These are phyloP conservation scores for Perca fluviatilis DNA, from an alignment of 2,113 vertebrate species.

Conservation along the genomic window DNA sequence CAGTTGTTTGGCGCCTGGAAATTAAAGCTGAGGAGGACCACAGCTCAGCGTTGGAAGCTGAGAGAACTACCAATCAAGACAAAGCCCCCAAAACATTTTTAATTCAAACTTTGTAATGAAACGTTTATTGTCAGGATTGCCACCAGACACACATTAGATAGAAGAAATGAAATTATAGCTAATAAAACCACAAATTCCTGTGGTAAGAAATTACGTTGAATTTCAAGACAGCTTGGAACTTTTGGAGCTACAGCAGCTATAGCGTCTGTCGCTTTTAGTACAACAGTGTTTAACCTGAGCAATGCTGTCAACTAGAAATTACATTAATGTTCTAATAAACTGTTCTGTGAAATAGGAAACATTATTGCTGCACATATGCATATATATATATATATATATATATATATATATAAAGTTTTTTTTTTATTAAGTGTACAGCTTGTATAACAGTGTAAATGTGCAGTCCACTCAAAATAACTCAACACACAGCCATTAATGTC, in stretches of 20 bases:
- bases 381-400: too few species aligned
- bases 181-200: slow-evolving; percentile 11
- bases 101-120: slow-evolving; percentile 20
- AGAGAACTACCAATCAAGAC: slow-evolving; percentile 1
- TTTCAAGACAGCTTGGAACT: not conserved
- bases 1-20: not conserved
- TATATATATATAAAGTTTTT: too few species aligned
- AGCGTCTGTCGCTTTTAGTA: not conserved
- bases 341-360: too few species aligned
- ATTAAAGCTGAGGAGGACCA: slow-evolving; percentile 1
- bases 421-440: too few species aligned
- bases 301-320: slow-evolving; percentile 2
- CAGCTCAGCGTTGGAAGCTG: not conserved
- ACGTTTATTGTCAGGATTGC: not conserved
- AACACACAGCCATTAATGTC: too few species aligned
- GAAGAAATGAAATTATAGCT: slow-evolving; percentile 13
- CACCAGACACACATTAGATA: slow-evolving; percentile 19
- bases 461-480: too few species aligned
- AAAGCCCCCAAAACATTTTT: not conserved
- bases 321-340: not conserved
- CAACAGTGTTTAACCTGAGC: not conserved
- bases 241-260: not conserved
- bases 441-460: too few species aligned
- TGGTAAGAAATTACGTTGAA: not conserved
- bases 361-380: too few species aligned